Percentiles rank a stretch among this genome's conserved stretches.
Conservation (phyloP, 2,888 invertebrate species). For the Belgica antarctica region DNA sequence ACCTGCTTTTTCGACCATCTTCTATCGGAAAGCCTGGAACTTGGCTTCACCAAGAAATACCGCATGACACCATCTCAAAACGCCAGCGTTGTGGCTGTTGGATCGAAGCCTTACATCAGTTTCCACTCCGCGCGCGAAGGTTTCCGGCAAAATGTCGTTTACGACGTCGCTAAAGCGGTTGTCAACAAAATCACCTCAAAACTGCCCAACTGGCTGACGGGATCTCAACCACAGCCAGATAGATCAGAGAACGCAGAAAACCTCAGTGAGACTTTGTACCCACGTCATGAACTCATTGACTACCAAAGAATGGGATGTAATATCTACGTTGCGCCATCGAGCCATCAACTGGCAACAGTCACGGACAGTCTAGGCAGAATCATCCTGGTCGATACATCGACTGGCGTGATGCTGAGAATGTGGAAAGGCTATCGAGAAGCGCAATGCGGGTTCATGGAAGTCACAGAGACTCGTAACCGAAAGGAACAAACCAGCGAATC, state of each 20-base stretch:
- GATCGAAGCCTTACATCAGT: constrained; percentile 79
- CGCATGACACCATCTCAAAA: constrained; percentile 73
- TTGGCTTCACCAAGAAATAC: constrained; percentile 58
- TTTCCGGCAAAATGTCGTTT: constrained; percentile 73
- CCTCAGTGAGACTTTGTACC: constrained; percentile 65
- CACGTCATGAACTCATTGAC: constrained; percentile 81
- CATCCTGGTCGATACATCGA: constrained; percentile 76
- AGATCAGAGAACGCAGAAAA: constrained; percentile 57
- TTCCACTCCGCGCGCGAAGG: constrained; percentile 91
- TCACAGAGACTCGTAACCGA: constrained; percentile 59
- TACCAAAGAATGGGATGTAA: constrained; percentile 69
- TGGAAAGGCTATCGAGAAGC: constrained; percentile 97
- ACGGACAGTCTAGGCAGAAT: constrained; percentile 87
- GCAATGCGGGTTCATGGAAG: constrained; percentile 89
- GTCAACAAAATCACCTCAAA: constrained; percentile 82
- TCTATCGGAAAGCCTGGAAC: constrained; percentile 62
- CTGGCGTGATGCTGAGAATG: constrained; percentile 76
- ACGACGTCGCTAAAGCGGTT: constrained; percentile 90
- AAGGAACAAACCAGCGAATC: constrained; percentile 46
- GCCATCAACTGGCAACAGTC: constrained; percentile 74
- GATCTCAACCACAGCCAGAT: constrained; percentile 54
- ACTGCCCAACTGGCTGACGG: constrained; percentile 65
- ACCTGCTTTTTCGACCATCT: constrained; percentile 77
- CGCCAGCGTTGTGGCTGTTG: constrained; percentile 72
- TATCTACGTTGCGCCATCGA: constrained; percentile 73